Base-by-base conservation (phyloP, 2,888 invertebrate genomes). In the Cartodere bifasciata region DNA sequence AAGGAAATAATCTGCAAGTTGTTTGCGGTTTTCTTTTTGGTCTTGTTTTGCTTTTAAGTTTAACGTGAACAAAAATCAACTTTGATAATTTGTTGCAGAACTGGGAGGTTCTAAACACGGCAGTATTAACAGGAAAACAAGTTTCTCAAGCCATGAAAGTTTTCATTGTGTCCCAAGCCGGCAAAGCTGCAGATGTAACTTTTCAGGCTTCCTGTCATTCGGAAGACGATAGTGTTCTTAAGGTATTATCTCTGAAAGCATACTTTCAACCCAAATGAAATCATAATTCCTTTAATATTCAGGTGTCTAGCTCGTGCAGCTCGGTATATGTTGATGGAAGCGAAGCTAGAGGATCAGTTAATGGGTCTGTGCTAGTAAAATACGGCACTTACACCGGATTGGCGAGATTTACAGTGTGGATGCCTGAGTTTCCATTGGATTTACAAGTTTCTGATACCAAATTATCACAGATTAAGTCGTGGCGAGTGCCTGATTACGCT, bases 251-350 rank as follows among this genome's bases (percentile, higher is more conserved):
- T 27, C 14, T 27, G 6, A 20, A 20, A 20, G n/a, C n/a, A n/a
- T 11, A 9, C 10, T 6, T 10, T 11, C n/a, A 13, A 16, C 16
- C 17, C 12, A 12, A 16, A 9, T 15, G 9, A 12, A 21, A 17
- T 13, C 20, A 9, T 38, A 33, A 29, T 35, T 31, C 41, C 36
- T 36, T 49, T n/a, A n/a, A n/a, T n/a, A n/a, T 50, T 24, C 58
- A 94, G 92, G 92, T 94, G 14, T 88, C 92, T 3, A 85, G 90
- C 5, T 90, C 91, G 3, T 95, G 95, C 62, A 90, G 91, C 47
- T 88, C 88, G 11, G 91, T 95, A 3, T 95, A 92, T 62, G 82
- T 95, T 15, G 94, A 94, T 57, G 94, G 94, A 0, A 88, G 91
- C 4, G 94, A 95, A 63, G 84, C 86, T 37, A 73, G 90, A 2